Evolutionary conservation across 2,113 vertebrate genomes (phyloP), one percentile per base, ranked within the genome.

Genomic region (Ciconia boyciana): DNA sequence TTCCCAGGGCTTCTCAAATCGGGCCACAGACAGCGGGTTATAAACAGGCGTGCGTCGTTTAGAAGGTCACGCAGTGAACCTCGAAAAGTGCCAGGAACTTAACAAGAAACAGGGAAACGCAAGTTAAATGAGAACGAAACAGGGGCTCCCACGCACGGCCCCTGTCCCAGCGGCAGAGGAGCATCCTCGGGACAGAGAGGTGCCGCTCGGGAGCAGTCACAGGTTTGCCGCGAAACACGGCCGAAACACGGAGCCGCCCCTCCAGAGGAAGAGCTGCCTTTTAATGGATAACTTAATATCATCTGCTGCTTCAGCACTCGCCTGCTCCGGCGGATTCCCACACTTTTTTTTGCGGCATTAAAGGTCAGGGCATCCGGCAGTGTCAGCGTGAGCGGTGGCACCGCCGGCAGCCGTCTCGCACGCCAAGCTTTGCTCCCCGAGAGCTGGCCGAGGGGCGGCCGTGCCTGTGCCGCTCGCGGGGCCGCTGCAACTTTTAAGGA

Each of bases 401-500:
- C 10, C 4, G 2, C 39, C 39, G 1, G 68, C 70, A 29, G 55
- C 57, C 24, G 1, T 6, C 85, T 29, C 7, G 2, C 17, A 7
- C 3, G 1, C 54, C 85, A 7, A 0, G 16, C 26, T 20, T 25
- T 21, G 75, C 16, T 69, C 34, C 48, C 55, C 3, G 25, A 54
- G 60, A 22, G 34, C 36, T 26, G 52, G 26, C 34, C 6, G 10
- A 64, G 65, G 76, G 75, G n/a, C 2, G 13, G 31, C 66, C 1
- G 1, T 24, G 26, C n/a, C 55, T 5, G 24, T 9, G 2, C 20
- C 3, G 4, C 55, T 39, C 10, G 2, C 0, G 7, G 49, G 61
- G 22, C 41, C 6, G 7, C 16, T 21, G 1, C 77, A 7, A 4
- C 52, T 41, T n/a, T 1, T 1, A 20, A 15, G 4, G 5, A 62